Base-by-base conservation (phyloP, 1,140 invertebrate species). In the Trissolcus basalis region DNA sequence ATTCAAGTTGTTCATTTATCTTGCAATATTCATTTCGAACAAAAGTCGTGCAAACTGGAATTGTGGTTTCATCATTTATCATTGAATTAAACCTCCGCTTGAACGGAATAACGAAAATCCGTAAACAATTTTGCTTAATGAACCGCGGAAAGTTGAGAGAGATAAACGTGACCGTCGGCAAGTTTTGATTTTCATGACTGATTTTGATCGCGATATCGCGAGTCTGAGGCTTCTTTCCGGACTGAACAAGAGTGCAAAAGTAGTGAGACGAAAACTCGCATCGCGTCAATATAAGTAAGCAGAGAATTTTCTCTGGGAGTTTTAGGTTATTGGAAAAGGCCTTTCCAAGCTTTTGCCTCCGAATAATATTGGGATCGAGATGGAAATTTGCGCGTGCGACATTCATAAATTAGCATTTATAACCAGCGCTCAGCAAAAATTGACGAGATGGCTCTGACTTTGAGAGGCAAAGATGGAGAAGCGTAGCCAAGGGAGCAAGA, bases 361-460 rank as follows among this genome's bases (percentile, higher is more conserved):
- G 11, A 16, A 53, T 60, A 77, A 63, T 49, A 27, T 27, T 27
- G 19, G 58, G 55, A 19, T 55, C 44, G 59, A 35, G 27, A 55
- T 51, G 53, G 19, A 45, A 72, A 78, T 59, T 78, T 41, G 56
- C 36, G 59, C 43, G 55, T 43, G 50, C 63, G 54, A 50, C 63
- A 54, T 75, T 81, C 80, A 68, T 80, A 76, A 80, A 82, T 86
- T 85, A 84, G 79, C 80, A 86, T 87, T 87, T 85, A 85, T 86
- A 87, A 85, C 78, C 80, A 81, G 78, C 67, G 58, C 64, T 71
- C 67, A 67, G 76, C 65, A 80, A 81, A 73, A 84, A 82, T 84
- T 70, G 74, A 58, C 63, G 77, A 65, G 69, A 73, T 73, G 69
- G 63, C 59, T 27, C 19, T 51, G 80, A 81, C 77, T 83, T 80